Evolutionary conservation across 2,797 vertebrate genomes (phyloP).

Genomic region (Tachyglossus aculeatus): DNA sequence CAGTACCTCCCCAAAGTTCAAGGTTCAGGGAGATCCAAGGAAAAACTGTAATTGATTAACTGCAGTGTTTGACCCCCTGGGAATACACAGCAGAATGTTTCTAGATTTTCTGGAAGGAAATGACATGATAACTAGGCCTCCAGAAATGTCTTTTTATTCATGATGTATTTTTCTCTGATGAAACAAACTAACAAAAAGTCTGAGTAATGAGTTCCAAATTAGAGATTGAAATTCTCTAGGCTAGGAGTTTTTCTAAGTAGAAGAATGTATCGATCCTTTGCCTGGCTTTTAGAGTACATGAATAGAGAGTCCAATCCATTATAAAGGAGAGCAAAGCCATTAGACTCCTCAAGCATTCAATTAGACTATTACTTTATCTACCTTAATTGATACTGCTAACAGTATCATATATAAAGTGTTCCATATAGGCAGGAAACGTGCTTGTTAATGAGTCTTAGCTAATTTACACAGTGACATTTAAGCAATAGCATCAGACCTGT

Average conservation of each 20-base stretch:
- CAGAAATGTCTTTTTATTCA: slow-evolving; percentile 24
- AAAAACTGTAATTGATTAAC: background rate
- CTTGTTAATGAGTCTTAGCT: slow-evolving; percentile 69
- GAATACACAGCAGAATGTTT: background rate
- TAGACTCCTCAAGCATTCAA: slow-evolving; percentile 74
- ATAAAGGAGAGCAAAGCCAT: slow-evolving; percentile 73
- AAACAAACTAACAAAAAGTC: slow-evolving; percentile 49
- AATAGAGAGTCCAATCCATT: slow-evolving; percentile 71
- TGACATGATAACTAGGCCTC: slow-evolving; percentile 31
- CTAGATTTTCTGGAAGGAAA: slow-evolving; percentile 5
- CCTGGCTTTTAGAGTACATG: slow-evolving; percentile 64
- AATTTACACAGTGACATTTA: slow-evolving; percentile 56
- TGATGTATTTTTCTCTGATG: slow-evolving; percentile 52
- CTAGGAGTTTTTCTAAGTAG: slow-evolving; percentile 65
- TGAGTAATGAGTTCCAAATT: slow-evolving; percentile 58
- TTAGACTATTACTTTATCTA: slow-evolving; percentile 79
- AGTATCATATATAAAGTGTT: slow-evolving; percentile 78
- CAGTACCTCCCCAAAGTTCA: background rate
- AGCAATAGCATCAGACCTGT: slow-evolving; percentile 34
- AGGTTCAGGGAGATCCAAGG: too few species aligned
- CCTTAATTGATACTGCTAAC: slow-evolving; percentile 78
- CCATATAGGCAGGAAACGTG: slow-evolving; percentile 53
- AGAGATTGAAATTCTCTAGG: slow-evolving; percentile 64
- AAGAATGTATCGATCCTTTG: slow-evolving; percentile 74
- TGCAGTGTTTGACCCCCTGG: background rate